These are phyloP conservation scores for Drosophila triauraria DNA, from an alignment of 1,140 invertebrate genomes.

Conservation along the genomic window DNA sequence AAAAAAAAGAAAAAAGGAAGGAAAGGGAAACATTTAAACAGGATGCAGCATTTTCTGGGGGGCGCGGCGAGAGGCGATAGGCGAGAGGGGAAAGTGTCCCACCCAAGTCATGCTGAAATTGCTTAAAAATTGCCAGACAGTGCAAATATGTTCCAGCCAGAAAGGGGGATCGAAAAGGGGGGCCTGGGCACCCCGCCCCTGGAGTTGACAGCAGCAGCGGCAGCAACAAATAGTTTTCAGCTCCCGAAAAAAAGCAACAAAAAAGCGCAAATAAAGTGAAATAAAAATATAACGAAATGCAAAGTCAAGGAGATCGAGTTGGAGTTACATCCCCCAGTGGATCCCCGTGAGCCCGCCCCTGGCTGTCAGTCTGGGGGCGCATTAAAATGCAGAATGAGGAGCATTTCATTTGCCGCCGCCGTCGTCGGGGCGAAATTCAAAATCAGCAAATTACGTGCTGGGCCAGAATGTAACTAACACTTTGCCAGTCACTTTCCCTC, in stretches of 20 bases:
- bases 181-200: constrained; percentile 2
- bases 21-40: constrained; percentile 77
- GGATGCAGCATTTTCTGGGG: constrained; percentile 62
- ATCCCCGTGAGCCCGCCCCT: constrained; percentile 3
- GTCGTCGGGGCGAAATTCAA: constrained; percentile 72
- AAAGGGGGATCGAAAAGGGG: background rate
- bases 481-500: constrained; percentile 50
- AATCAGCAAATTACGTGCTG: constrained; percentile 82
- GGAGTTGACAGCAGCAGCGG: constrained; percentile 67
- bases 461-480: constrained; percentile 78
- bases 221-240: constrained; percentile 80
- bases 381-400: constrained; percentile 77
- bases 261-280: constrained; percentile 10
- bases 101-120: constrained; percentile 78
- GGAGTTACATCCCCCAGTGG: background rate
- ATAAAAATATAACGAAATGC: constrained; percentile 55
- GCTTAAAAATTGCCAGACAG: constrained; percentile 82
- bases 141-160: constrained; percentile 76
- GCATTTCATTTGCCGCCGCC: constrained; percentile 79
- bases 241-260: constrained; percentile 17
- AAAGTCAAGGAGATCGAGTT: constrained; percentile 44
- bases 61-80: background rate
- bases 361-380: constrained; percentile 76
- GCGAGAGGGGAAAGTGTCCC: constrained; percentile 23
- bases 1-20: constrained; percentile 5